These are phyloP conservation scores for Salminus brasiliensis DNA, from an alignment of 2,113 vertebrate genomes.

Conservation along the genomic window DNA sequence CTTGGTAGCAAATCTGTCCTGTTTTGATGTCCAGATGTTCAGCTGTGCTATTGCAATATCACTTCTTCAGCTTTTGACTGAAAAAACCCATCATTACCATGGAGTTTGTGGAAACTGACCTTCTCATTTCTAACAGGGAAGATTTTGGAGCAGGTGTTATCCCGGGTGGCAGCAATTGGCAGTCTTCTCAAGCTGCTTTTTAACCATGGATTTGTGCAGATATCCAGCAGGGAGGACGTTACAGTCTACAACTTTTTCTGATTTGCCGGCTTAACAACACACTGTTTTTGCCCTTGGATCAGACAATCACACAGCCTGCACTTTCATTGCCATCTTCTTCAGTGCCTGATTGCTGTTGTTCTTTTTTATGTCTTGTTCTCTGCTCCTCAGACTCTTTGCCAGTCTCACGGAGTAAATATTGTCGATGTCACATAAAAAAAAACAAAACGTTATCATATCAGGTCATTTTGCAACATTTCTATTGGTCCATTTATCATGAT, in stretches of 20 bases:
- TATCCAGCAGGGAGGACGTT: not conserved
- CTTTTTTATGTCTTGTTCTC: conserved; percentile 8
- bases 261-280: not conserved
- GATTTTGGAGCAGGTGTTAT: not conserved
- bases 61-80: not conserved
- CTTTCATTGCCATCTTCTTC: not conserved
- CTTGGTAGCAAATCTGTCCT: not conserved
- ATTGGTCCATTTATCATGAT: too few species aligned
- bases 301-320: not conserved
- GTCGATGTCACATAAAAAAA: too few species aligned
- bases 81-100: not conserved
- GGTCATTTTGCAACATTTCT: too few species aligned
- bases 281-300: conserved; percentile 16
- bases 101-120: not conserved
- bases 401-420: too few species aligned
- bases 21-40: not conserved
- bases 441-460: too few species aligned
- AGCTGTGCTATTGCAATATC: not conserved
- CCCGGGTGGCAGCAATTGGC: not conserved
- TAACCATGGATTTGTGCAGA: not conserved
- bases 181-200: not conserved
- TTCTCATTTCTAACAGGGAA: not conserved
- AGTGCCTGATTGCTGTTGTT: not conserved
- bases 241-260: conserved; percentile 8
- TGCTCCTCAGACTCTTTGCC: not conserved